Conservation (phyloP, 2,888 invertebrate genomes). For the Ophioninae sp. region DNA sequence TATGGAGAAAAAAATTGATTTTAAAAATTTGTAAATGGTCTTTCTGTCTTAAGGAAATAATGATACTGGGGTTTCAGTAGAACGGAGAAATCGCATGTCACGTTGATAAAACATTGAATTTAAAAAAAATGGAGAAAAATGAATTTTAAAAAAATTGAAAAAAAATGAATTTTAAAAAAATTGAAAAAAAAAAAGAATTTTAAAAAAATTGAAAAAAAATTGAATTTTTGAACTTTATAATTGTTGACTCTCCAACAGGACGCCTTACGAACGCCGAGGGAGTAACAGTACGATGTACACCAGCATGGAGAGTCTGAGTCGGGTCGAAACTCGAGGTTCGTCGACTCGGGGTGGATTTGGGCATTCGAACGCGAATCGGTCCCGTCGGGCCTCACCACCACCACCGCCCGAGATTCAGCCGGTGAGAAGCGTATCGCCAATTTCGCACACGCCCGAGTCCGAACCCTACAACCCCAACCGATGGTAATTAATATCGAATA, state of each 20-base stretch:
- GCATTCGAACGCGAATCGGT: conserved; percentile 69
- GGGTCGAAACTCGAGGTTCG: conserved; percentile 73
- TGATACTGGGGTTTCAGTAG: too few species aligned
- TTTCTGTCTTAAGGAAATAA: too few species aligned
- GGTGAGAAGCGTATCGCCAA: conserved; percentile 67
- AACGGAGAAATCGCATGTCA: too few species aligned
- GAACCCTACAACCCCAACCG: conserved; percentile 71
- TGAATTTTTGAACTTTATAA: too few species aligned
- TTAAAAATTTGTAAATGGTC: too few species aligned
- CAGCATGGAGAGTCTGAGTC: conserved; percentile 78
- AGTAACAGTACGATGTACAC: conserved; percentile 80
- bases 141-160: too few species aligned
- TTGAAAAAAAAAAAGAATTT: too few species aligned
- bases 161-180: too few species aligned
- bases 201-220: too few species aligned
- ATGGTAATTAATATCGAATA: conserved; percentile 66
- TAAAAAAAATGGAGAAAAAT: too few species aligned
- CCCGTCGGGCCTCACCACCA: conserved; percentile 47
- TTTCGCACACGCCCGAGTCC: conserved; percentile 60
- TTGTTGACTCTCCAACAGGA: not conserved
- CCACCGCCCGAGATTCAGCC: conserved; percentile 45
- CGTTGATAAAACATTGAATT: too few species aligned
- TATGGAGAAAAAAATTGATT: too few species aligned
- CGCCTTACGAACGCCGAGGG: conserved; percentile 77
- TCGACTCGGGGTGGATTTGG: conserved; percentile 71